Percentiles rank a stretch among this genome's conserved stretches.
Conservation (phyloP, 2,888 invertebrate genomes). For the Microctonus brassicae region DNA sequence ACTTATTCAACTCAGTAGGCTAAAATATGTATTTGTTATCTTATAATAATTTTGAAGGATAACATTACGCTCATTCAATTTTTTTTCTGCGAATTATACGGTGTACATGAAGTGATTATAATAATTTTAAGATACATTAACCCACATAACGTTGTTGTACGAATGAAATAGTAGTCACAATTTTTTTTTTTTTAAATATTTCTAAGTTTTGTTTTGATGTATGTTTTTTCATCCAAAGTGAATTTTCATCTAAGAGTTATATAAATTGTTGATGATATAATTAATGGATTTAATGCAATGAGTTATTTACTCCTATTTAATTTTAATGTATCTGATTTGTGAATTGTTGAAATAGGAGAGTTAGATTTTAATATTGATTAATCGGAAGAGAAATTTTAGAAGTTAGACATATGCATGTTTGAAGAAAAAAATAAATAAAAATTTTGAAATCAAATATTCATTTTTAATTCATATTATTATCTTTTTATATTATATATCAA, state of each 20-base stretch:
- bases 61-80: too few relatives aligned
- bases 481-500: conserved; percentile 22
- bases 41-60: too few relatives aligned
- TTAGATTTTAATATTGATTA: not conserved
- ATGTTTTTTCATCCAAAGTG: not conserved
- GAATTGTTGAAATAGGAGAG: not conserved
- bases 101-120: not conserved
- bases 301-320: not conserved
- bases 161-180: not conserved
- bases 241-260: too few relatives aligned
- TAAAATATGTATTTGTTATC: not conserved
- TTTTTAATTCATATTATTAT: not conserved
- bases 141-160: not conserved
- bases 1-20: not conserved
- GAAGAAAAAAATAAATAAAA: not conserved
- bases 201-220: not conserved
- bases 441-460: not conserved
- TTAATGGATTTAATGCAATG: not conserved
- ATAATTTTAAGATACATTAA: not conserved
- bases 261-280: not conserved
- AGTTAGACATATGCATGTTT: not conserved
- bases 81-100: not conserved
- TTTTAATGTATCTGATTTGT: not conserved
- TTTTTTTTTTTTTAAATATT: not conserved
- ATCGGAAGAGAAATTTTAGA: not conserved